Percentiles rank a stretch among this genome's conserved stretches.
Conservation (phyloP, 2,113 vertebrate genomes). For the Ictalurus punctatus region DNA sequence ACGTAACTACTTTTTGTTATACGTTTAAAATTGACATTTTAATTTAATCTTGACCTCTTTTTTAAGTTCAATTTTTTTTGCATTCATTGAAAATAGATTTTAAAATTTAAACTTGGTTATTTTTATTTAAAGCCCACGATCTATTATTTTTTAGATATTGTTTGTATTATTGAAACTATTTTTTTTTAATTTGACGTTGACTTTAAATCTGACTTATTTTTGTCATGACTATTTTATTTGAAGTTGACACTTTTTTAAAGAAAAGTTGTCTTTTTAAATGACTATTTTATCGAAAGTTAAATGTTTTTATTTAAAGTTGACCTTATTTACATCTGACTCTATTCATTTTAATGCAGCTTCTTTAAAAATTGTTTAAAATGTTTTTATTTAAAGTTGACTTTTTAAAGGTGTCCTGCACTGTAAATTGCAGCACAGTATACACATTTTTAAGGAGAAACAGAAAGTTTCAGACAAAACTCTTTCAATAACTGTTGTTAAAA, state of each 20-base stretch:
- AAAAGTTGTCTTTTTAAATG: no score
- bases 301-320: background rate
- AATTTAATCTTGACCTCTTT: no score
- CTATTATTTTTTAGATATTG: background rate
- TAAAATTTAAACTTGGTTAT: background rate
- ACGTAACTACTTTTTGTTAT: background rate
- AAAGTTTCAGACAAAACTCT: background rate
- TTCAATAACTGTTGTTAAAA: background rate
- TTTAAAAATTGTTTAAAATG: background rate
- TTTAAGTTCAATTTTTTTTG: no score
- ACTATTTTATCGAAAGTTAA: background rate
- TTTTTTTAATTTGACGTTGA: background rate
- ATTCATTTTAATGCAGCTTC: background rate
- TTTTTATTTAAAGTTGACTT: background rate
- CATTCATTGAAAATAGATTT: background rate
- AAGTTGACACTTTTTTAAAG: background rate
- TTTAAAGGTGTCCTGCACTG: no score
- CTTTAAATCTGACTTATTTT: background rate
- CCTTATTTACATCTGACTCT: background rate
- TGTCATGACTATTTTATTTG: background rate
- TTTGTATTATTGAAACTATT: background rate
- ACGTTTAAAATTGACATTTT: no score
- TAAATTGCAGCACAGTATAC: no score
- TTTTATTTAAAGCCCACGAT: background rate
- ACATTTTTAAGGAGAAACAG: background rate